A percentile compares a stretch with the other conserved stretches of the same genome.
These are phyloP conservation scores for Ailuropoda melanoleuca DNA, from an alignment of 2,113 vertebrate genomes.

Conservation along the genomic window DNA sequence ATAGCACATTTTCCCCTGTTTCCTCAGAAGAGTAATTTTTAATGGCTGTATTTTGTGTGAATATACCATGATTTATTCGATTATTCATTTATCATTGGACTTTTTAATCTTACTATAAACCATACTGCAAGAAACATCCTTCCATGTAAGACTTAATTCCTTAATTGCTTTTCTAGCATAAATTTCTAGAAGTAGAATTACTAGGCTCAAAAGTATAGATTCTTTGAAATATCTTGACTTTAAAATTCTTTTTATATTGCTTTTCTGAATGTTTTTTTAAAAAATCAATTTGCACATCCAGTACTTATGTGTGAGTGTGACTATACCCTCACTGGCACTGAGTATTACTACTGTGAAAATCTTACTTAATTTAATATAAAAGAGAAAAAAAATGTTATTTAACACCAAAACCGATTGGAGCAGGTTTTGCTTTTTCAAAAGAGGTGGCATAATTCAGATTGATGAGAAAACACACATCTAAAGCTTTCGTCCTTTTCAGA, in stretches of 20 bases:
- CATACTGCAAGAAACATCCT: background rate
- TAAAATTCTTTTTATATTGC: slow-evolving; percentile 7
- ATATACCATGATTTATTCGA: background rate
- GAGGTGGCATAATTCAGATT: background rate
- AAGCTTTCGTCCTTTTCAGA: background rate
- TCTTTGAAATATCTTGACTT: slow-evolving; percentile 11
- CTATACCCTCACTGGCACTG: background rate
- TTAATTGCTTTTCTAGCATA: background rate
- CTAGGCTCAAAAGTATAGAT: background rate
- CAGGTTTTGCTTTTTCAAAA: background rate
- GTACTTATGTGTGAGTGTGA: background rate
- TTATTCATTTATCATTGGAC: background rate
- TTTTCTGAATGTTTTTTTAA: background rate
- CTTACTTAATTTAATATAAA: slow-evolving; percentile 31
- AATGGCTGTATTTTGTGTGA: background rate
- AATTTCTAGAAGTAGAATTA: slow-evolving; percentile 3
- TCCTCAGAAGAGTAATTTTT: background rate
- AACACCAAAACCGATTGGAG: background rate
- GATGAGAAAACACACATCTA: background rate
- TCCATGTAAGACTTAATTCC: background rate
- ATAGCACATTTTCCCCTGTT: background rate
- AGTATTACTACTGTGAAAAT: background rate
- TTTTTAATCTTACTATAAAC: background rate
- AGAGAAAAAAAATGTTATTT: background rate
- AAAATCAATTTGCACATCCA: background rate